Conservation (phyloP, 1,140 invertebrate genomes). For the Conus ventricosus region DNA sequence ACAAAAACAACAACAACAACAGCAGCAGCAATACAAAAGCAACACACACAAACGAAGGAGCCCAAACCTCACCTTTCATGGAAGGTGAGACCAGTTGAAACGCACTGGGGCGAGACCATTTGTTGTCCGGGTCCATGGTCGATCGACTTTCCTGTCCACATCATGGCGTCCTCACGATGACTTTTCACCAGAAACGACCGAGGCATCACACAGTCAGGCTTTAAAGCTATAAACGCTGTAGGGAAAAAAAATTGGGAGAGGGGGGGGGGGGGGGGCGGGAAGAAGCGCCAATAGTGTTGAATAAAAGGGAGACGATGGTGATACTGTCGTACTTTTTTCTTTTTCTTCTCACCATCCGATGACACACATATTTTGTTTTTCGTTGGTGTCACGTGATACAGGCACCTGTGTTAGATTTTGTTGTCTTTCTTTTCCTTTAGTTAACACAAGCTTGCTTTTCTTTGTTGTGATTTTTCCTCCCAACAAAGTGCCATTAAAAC, state of each 20-base stretch:
- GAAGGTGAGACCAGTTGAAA: conserved; percentile 25
- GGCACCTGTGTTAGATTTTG: not conserved
- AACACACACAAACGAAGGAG: not conserved
- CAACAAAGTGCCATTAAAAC: too few species aligned
- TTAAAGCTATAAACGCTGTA: too few species aligned
- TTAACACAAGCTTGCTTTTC: not conserved
- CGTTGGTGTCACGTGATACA: not conserved
- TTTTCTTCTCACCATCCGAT: not conserved
- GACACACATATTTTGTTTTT: not conserved
- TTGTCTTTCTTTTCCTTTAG: not conserved
- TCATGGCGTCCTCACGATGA: conserved; percentile 7
- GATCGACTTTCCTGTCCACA: not conserved
- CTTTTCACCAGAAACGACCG: conserved; percentile 17
- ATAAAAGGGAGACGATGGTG: not conserved
- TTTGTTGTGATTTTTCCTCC: too few species aligned
- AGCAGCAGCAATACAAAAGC: not conserved
- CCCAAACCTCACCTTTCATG: not conserved
- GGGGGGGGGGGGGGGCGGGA: too few species aligned
- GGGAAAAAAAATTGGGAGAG: not conserved
- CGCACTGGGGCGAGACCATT: not conserved
- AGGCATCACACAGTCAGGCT: not conserved
- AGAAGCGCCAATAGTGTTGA: too few species aligned
- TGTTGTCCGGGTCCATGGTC: not conserved
- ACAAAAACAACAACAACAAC: too few species aligned
- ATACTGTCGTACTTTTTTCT: not conserved